Conservation (phyloP, 2,113 vertebrate genomes). For the Pygoscelis adeliae region DNA sequence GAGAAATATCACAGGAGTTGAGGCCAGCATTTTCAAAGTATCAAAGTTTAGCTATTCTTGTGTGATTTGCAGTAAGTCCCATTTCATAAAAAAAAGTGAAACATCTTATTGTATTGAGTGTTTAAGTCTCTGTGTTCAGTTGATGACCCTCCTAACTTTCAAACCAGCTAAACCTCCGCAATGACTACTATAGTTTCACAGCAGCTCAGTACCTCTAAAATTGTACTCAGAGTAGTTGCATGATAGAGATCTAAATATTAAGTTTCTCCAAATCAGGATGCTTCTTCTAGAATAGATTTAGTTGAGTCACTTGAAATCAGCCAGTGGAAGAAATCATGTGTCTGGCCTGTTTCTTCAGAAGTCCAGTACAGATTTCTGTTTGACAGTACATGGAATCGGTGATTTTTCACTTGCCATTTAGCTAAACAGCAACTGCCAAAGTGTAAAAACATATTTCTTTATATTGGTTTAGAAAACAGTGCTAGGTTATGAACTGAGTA, state of each 20-base stretch:
- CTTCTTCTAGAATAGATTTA: neutral
- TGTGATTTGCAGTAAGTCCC: neutral
- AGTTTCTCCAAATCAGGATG: neutral
- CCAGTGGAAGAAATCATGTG: neutral
- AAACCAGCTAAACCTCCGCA: neutral
- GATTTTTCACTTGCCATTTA: neutral
- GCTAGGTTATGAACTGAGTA: neutral
- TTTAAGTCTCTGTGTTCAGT: neutral
- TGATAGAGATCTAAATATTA: neutral
- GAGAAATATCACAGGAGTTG: neutral
- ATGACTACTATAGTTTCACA: neutral
- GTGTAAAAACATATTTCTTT: neutral
- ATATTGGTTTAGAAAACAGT: neutral
- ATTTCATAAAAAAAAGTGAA: neutral
- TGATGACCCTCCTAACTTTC: neutral
- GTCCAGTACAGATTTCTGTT: neutral
- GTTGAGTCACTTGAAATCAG: neutral
- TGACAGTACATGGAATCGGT: neutral
- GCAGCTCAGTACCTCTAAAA: neutral
- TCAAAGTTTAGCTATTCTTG: neutral
- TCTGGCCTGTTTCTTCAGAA: neutral
- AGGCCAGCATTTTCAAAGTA: neutral
- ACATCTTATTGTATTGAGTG: neutral
- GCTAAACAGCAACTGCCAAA: neutral
- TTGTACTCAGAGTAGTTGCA: neutral